Evolutionary conservation across 64 coral and sea anemone species (phyloP).

Genomic region (Montipora foliosa): DNA sequence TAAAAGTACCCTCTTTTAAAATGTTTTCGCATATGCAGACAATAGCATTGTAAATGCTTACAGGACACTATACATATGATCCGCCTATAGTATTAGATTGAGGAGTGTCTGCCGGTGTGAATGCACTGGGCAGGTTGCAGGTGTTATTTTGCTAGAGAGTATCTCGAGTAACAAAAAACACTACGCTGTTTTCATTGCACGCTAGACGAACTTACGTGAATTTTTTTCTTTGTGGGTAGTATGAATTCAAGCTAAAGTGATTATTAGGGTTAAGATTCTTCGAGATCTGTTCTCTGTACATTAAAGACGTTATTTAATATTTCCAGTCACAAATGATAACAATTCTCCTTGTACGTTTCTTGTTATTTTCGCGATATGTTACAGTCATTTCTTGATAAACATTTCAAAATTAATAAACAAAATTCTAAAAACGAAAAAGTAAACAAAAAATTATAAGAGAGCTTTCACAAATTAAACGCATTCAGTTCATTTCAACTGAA

Average conservation of each 20-base stretch:
- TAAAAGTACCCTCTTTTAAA: conserved; percentile 20
- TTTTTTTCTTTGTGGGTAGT: no score
- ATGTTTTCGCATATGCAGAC: conserved; percentile 12
- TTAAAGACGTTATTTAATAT: background rate
- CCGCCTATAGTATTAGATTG: background rate
- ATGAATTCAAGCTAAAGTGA: background rate
- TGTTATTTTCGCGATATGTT: no score
- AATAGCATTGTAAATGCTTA: background rate
- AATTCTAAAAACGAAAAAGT: no score
- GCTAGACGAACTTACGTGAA: no score
- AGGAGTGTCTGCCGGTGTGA: background rate
- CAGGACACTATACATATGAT: background rate
- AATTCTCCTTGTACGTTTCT: no score
- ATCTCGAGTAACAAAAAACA: no score
- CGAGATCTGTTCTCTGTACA: background rate
- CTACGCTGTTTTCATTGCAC: no score
- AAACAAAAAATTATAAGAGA: no score
- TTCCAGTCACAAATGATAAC: background rate
- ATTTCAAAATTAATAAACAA: background rate
- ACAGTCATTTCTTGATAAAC: no score
- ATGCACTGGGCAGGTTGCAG: background rate
- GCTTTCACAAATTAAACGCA: no score
- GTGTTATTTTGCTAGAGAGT: background rate
- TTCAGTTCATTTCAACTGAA: background rate
- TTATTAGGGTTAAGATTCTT: background rate